Conservation (phyloP, 2,888 invertebrate genomes). For the Nysson spinosus region DNA sequence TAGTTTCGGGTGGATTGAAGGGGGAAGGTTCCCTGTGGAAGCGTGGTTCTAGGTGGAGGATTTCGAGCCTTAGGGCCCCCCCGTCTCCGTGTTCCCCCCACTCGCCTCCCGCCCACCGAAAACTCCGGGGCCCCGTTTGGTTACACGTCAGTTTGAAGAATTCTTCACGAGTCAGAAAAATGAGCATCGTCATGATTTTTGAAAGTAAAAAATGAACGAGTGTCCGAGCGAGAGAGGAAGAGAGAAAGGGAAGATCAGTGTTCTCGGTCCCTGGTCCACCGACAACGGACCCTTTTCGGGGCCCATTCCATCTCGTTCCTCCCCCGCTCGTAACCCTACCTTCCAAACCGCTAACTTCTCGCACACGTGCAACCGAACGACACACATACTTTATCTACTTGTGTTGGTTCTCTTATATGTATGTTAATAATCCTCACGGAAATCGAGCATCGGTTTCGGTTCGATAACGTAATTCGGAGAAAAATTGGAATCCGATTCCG, state of each 20-base stretch:
- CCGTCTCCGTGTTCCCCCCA: conserved; percentile 5
- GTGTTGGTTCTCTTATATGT: conserved; percentile 31
- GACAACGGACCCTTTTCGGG: conserved; percentile 50
- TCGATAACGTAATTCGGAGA: no score
- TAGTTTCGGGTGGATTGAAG: no score
- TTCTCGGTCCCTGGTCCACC: conserved; percentile 27
- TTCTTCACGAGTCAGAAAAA: conserved; percentile 77
- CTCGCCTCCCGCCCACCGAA: conserved; percentile 52
- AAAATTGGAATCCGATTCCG: no score
- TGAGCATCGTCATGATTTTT: conserved; percentile 78
- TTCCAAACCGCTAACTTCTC: conserved; percentile 19
- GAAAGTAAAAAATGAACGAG: conserved; percentile 77
- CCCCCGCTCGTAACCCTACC: conserved; percentile 18
- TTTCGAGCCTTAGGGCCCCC: conserved; percentile 54
- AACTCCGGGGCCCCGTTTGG: conserved; percentile 68
- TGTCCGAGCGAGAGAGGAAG: conserved; percentile 27
- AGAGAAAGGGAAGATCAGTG: conserved; percentile 13
- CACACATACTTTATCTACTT: conserved; percentile 40
- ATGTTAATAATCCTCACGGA: conserved; percentile 46
- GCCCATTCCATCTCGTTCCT: conserved; percentile 28
- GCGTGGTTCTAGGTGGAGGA: conserved; percentile 63
- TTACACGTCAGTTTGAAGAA: conserved; percentile 76
- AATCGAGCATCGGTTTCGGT: conserved; percentile 3
- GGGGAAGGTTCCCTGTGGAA: conserved; percentile 51
- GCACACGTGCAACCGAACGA: conserved; percentile 47